These are phyloP conservation scores for Fratercula arctica DNA, from an alignment of 2,797 vertebrate genomes.

Conservation along the genomic window DNA sequence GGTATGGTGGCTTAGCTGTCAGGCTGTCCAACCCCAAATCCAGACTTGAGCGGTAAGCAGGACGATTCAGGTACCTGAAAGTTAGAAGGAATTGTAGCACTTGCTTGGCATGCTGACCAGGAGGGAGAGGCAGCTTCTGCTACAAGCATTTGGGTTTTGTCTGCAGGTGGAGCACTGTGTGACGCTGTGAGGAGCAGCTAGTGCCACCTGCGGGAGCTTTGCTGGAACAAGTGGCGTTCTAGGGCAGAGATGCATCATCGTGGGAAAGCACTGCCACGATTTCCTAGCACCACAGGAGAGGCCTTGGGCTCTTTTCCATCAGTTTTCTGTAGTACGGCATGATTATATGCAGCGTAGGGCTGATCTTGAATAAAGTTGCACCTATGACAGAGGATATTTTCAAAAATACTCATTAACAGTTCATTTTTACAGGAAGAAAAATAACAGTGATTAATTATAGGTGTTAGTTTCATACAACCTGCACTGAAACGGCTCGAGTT, in stretches of 20 bases:
- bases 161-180: no score
- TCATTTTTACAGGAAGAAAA: background rate
- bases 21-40: background rate
- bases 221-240: background rate
- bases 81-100: background rate
- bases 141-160: rapidly evolving
- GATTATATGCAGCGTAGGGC: rapidly evolving
- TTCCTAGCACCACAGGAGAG: background rate
- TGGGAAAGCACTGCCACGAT: rapidly evolving
- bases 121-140: background rate
- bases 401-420: rapidly evolving
- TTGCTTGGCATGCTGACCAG: background rate
- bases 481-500: background rate
- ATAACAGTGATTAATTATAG: background rate
- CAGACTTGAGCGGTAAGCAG: background rate
- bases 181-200: background rate
- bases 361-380: background rate
- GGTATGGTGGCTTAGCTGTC: background rate
- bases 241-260: background rate
- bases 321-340: background rate
- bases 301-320: rapidly evolving
- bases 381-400: background rate
- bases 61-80: background rate
- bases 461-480: background rate
- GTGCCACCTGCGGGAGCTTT: constrained; percentile 43